phyloP scores from a whole-genome alignment of 2,888 invertebrate species.

The Dysmachus trigonus region DNA sequence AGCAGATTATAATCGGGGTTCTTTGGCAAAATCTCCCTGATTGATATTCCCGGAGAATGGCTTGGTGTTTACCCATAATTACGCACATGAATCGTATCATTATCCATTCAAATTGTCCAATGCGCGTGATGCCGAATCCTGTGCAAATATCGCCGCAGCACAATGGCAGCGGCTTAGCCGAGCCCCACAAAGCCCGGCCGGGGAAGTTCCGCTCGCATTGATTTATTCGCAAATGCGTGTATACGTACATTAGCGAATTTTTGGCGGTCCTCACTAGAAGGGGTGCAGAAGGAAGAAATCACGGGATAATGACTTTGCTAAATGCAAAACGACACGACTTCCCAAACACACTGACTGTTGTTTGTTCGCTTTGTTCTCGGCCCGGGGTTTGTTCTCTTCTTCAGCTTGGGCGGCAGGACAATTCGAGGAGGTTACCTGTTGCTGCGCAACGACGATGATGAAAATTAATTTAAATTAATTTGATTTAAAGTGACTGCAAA shows the following conservation, averaged over 20 bases:
- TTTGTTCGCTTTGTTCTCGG: not conserved
- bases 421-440: not conserved
- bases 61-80: not conserved
- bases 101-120: conserved; percentile 15
- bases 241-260: not conserved
- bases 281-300: not conserved
- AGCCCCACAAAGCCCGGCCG: not conserved
- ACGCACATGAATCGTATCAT: not conserved
- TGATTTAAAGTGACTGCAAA: not conserved
- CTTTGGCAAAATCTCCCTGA: not conserved
- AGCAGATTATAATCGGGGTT: not conserved
- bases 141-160: not conserved
- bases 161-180: not conserved
- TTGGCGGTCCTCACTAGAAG: not conserved
- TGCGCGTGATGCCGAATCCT: not conserved
- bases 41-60: not conserved
- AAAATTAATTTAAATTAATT: not conserved
- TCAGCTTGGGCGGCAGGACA: not conserved
- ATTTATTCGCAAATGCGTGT: not conserved
- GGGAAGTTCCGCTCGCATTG: not conserved
- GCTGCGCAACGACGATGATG: not conserved
- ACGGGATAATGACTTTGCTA: not conserved
- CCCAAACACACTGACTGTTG: not conserved
- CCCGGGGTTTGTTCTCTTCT: not conserved
- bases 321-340: not conserved